Base-by-base conservation (phyloP, 1,140 invertebrate species). In the Drosophila asahinai region DNA sequence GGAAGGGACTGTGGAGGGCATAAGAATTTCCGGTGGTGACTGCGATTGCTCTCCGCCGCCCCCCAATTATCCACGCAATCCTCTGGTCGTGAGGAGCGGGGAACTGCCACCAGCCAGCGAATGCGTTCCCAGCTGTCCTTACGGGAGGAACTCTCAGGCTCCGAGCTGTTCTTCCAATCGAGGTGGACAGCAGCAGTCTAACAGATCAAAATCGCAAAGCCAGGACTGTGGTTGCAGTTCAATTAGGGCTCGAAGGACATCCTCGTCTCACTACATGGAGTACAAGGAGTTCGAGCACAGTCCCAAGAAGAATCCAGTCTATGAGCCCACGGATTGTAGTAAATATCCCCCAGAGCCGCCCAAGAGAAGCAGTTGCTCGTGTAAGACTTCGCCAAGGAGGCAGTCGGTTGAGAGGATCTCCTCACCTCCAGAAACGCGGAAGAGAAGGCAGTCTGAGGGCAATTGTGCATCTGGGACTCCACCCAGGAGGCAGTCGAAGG, bases 201-300 rank as follows among this genome's bases (percentile, higher is more conserved):
- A 14, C 40, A n/a, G 6, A 22, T 38, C n/a, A 3, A 15, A 49
- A 36, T 14, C 52, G 5, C 19, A 14, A 2, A 5, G 33, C 11
- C 22, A 22, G 25, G 48, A 40, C 0, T 51, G 48, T 25, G 8
- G 15, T 2, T 36, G 27, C 19, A 17, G 40, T 11, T n/a, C 19
- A 14, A 52, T n/a, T 22, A 40, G 62, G 43, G 22, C 17, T 17
- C 7, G 12, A 1, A 15, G 48, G 15, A 47, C n/a, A 11, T 5
- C 36, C 11, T 73, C 72, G 5, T 22, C 68, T 5, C 49, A 74
- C 25, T 75, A 76, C 12, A 38, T 74, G 33, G 59, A 74, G 2
- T 76, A 33, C 43, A 48, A 17, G 36, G 59, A 49, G 0, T 76
- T 64, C 25, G 27, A 54, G 19, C 47, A 73, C 1, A 15, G 19